A percentile compares a stretch with the other conserved stretches of the same genome.
These are phyloP conservation scores for Neuroterus valhalla DNA, from an alignment of 1,140 invertebrate species.

Conservation along the genomic window DNA sequence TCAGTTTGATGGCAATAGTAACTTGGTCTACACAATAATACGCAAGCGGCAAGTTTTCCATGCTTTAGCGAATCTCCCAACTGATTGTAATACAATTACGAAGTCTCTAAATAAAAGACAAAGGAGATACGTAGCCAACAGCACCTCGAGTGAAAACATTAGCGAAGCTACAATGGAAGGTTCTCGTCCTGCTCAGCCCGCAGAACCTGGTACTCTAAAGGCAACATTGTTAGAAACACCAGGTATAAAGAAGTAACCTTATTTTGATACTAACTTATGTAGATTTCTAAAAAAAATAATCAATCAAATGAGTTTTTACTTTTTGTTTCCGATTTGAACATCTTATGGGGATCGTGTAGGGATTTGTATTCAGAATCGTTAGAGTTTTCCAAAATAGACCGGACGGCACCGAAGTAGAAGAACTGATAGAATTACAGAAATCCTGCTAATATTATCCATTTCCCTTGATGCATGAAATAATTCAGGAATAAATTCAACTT, in stretches of 20 bases:
- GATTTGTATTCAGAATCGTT: too few species aligned
- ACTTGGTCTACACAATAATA: conserved; percentile 99
- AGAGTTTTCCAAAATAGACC: too few species aligned
- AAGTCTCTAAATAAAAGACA: conserved; percentile 86
- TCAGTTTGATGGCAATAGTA: conserved; percentile 99
- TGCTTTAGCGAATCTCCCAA: conserved; percentile 94
- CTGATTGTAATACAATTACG: conserved; percentile 91
- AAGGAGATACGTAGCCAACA: conserved; percentile 71
- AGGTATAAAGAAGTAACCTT: conserved; percentile 63
- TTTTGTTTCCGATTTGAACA: too few species aligned
- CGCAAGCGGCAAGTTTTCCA: conserved; percentile 98
- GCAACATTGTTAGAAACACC: conserved; percentile 92
- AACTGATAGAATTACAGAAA: too few species aligned
- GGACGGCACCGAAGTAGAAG: too few species aligned
- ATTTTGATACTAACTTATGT: too few species aligned
- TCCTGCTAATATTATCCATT: too few species aligned
- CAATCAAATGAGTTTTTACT: too few species aligned
- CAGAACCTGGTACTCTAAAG: conserved; percentile 93
- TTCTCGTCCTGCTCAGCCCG: conserved; percentile 88
- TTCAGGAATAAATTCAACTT: too few species aligned
- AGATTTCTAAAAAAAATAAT: too few species aligned
- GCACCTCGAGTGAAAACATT: conserved; percentile 72
- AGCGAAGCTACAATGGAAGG: conserved; percentile 87
- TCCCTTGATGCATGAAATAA: too few species aligned
- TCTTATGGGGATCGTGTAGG: too few species aligned